These are phyloP conservation scores for Anoplolepis gracilipes DNA, from an alignment of 1,140 invertebrate species.

Conservation along the genomic window DNA sequence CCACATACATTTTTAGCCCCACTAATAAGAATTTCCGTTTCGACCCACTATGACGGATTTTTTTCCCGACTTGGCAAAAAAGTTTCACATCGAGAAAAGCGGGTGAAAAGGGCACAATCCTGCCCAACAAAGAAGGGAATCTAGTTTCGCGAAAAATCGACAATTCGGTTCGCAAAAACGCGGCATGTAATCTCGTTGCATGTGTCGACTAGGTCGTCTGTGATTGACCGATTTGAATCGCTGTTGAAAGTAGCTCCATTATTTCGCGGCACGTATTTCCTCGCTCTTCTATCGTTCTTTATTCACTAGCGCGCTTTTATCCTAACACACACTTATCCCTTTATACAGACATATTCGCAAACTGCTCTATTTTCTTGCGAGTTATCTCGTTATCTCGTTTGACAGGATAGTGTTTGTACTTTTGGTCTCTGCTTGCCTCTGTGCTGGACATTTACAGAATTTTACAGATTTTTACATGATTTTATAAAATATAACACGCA, in stretches of 20 bases:
- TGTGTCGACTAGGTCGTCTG: constrained; percentile 22
- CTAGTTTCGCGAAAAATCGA: constrained; percentile 62
- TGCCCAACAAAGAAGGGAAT: constrained; percentile 29
- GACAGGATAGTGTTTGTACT: constrained; percentile 58
- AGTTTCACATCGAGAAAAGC: constrained; percentile 8
- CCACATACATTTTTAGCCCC: not conserved
- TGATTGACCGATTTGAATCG: constrained; percentile 68
- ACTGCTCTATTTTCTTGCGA: constrained; percentile 58
- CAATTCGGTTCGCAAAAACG: constrained; percentile 45
- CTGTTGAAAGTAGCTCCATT: constrained; percentile 68
- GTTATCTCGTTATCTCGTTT: constrained; percentile 66
- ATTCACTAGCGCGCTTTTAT: not conserved
- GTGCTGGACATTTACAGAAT: not conserved
- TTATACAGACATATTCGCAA: not conserved
- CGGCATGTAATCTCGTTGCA: constrained; percentile 51
- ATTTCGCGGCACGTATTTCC: constrained; percentile 63
- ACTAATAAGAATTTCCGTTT: constrained; percentile 46
- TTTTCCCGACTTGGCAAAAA: constrained; percentile 46
- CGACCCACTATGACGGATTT: constrained; percentile 34
- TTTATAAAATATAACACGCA: not conserved
- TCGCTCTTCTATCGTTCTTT: constrained; percentile 8
- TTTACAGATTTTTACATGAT: too few relatives aligned
- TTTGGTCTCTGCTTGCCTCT: constrained; percentile 10
- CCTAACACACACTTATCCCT: not conserved
- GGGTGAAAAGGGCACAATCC: not conserved